Evolutionary conservation across 2,113 vertebrate genomes (phyloP).

Genomic region (Zootoca vivipara): DNA sequence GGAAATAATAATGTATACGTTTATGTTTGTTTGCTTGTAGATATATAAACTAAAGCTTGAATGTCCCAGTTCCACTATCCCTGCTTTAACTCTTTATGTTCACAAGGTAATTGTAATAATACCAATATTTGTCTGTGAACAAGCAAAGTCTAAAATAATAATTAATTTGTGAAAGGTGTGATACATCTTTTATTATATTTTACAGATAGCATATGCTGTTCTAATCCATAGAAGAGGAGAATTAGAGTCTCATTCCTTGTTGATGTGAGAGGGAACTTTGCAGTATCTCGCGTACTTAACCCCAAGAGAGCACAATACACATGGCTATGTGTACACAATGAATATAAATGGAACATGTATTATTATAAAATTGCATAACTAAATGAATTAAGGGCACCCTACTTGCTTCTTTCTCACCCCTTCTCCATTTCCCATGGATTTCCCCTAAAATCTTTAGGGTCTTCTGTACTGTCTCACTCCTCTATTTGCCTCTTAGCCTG

Average conservation of each 20-base stretch:
- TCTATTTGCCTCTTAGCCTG: background rate
- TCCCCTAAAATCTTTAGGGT: background rate
- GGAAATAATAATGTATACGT: background rate
- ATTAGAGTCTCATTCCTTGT: accelerated
- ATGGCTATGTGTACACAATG: background rate
- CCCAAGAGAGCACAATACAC: conserved; percentile 24
- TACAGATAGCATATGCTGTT: background rate
- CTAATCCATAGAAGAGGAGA: conserved; percentile 18
- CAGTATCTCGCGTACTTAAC: conserved; percentile 7
- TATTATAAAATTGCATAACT: conserved; percentile 47
- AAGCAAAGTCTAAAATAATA: background rate
- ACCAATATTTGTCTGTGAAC: background rate
- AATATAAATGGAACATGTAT: conserved; percentile 33
- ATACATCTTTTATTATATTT: background rate
- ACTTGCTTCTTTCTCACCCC: conserved; percentile 37
- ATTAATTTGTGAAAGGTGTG: background rate
- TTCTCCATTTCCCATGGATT: conserved; percentile 35
- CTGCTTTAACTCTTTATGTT: background rate
- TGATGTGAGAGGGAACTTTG: background rate
- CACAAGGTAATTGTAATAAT: background rate
- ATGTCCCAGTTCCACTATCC: too few relatives aligned
- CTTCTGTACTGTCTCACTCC: conserved; percentile 1
- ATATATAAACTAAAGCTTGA: background rate
- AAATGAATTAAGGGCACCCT: conserved; percentile 42
- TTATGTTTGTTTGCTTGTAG: background rate